These are phyloP conservation scores for Numenius phaeopus DNA, from an alignment of 2,797 vertebrate species.

Conservation along the genomic window DNA sequence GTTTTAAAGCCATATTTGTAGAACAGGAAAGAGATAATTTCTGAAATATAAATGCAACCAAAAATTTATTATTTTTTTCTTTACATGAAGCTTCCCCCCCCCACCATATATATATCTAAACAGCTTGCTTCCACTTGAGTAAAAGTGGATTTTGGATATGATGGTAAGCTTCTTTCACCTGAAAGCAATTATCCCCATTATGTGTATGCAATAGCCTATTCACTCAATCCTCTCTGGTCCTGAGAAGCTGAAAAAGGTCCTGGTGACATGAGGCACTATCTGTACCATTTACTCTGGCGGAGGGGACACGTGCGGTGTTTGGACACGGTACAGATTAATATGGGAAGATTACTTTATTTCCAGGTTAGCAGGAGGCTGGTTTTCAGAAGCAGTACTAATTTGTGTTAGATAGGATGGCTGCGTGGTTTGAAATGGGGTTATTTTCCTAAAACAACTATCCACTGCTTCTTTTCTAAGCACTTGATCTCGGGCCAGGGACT, in stretches of 20 bases:
- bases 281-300: background rate
- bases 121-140: background rate
- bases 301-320: fast-evolving
- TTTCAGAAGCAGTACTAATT: background rate
- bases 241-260: background rate
- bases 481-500: background rate
- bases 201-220: background rate
- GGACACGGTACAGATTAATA: fast-evolving
- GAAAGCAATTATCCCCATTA: background rate
- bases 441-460: background rate
- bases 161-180: background rate
- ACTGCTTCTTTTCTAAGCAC: background rate
- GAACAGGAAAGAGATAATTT: background rate
- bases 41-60: background rate
- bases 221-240: background rate
- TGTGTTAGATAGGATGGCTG: background rate
- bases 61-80: background rate
- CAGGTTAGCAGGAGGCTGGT: background rate
- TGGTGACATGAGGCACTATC: fast-evolving
- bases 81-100: fast-evolving
- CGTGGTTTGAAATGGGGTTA: background rate
- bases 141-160: background rate
- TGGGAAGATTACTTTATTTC: background rate
- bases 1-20: background rate
- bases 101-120: fast-evolving